phyloP scores from a whole-genome alignment of 2,888 invertebrate species.

The Megamerina dolium region DNA sequence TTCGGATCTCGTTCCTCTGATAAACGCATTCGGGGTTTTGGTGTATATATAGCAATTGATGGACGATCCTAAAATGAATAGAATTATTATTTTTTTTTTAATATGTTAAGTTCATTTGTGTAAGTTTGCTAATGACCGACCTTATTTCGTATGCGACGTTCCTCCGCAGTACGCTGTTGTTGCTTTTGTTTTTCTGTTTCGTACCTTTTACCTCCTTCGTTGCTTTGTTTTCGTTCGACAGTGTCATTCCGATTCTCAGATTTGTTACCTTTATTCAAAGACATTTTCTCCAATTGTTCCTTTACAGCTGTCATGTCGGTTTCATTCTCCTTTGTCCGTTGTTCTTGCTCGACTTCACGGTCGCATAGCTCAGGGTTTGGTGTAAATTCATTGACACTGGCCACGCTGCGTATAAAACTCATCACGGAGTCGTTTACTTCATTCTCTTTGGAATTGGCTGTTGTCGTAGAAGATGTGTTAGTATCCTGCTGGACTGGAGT shows the following conservation, averaged over 20 bases:
- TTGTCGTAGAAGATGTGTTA: not conserved
- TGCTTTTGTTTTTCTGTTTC: constrained; percentile 14
- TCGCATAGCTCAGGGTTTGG: no score
- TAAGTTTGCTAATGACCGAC: constrained; percentile 20
- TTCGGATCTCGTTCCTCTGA: constrained; percentile 35
- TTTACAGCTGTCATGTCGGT: not conserved
- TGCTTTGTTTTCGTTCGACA: constrained; percentile 7
- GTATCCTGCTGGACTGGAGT: not conserved
- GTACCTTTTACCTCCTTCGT: constrained; percentile 1
- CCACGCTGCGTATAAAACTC: constrained; percentile 30
- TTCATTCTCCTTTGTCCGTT: constrained; percentile 16
- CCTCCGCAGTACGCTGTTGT: constrained; percentile 27
- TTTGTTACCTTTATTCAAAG: constrained; percentile 12
- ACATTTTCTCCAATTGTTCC: constrained; percentile 1
- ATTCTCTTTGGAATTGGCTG: constrained; percentile 11
- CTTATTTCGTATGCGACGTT: constrained; percentile 46
- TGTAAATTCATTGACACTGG: constrained; percentile 25
- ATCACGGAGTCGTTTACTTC: constrained; percentile 27
- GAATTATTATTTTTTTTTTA: no score
- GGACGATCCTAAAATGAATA: constrained; percentile 81
- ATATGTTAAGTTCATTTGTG: not conserved
- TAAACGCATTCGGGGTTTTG: constrained; percentile 51
- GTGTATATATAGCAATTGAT: constrained; percentile 82
- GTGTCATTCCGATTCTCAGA: constrained; percentile 7
- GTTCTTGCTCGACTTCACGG: no score